These are phyloP conservation scores for Piaya cayana DNA, from an alignment of 2,113 vertebrate genomes.

Conservation along the genomic window DNA sequence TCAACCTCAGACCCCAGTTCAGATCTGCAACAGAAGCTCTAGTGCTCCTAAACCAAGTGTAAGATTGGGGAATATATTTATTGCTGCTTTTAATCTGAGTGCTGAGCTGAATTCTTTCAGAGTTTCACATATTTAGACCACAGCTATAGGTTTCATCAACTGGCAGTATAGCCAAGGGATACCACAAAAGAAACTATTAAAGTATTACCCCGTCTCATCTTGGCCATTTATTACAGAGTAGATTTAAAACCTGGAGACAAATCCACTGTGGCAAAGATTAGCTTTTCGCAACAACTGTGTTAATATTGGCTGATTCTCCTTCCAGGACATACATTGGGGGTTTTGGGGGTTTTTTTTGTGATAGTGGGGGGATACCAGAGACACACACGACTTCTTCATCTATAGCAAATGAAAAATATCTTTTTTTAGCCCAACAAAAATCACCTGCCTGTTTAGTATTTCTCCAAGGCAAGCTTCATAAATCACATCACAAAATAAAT, in stretches of 20 bases:
- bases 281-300: background rate
- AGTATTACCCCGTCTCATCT: background rate
- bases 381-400: background rate
- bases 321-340: background rate
- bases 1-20: background rate
- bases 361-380: background rate
- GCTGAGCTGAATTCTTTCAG: background rate
- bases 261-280: background rate
- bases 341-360: too few species aligned
- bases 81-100: background rate
- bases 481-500: background rate
- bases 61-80: fast-evolving
- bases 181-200: background rate
- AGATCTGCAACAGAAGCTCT: background rate
- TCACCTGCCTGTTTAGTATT: background rate
- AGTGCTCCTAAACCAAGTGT: background rate
- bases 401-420: background rate
- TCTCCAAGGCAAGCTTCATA: background rate
- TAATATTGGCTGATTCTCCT: background rate
- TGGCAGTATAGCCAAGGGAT: background rate
- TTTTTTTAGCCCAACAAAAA: background rate
- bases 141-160: background rate
- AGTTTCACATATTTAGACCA: background rate
- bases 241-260: background rate
- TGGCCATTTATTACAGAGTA: background rate